A percentile compares a stretch with the other conserved stretches of the same genome.
Conservation (phyloP, 2,888 invertebrate genomes). For the Phanerotoma sp. region DNA sequence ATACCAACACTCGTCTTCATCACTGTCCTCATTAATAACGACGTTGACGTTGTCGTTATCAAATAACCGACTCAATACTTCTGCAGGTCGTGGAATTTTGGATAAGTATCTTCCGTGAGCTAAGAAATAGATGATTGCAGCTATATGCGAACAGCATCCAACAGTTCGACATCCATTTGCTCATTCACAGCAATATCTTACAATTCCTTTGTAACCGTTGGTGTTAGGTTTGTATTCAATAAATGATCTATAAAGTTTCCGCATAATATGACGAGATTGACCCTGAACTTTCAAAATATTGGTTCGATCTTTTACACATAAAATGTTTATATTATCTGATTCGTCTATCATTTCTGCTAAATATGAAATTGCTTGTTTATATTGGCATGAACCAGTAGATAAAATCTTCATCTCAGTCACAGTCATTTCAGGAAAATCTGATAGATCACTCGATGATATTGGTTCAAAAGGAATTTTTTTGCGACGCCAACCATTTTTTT, state of each 20-base stretch:
- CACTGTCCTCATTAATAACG: conserved; percentile 29
- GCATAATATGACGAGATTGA: conserved; percentile 25
- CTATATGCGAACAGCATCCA: conserved; percentile 32
- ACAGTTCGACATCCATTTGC: conserved; percentile 29
- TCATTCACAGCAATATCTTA: conserved; percentile 29
- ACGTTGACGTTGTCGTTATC: conserved; percentile 11
- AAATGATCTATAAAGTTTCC: conserved; percentile 21
- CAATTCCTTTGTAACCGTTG: conserved; percentile 19
- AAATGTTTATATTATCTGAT: conserved; percentile 23
- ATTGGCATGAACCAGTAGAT: conserved; percentile 11
- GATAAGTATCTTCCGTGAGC: conserved; percentile 30
- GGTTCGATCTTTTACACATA: conserved; percentile 28
- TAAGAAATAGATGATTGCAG: conserved; percentile 29
- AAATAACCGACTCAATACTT: conserved; percentile 23
- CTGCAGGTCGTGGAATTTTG: conserved; percentile 29
- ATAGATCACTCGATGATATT: background rate
- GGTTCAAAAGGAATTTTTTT: conserved; percentile 18
- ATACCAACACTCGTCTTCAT: conserved; percentile 22
- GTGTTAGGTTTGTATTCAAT: conserved; percentile 22
- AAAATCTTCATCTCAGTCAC: conserved; percentile 8
- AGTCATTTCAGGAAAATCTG: conserved; percentile 23
- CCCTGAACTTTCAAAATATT: conserved; percentile 30
- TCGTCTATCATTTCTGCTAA: conserved; percentile 33
- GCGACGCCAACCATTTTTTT: conserved; percentile 21
- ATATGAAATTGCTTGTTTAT: conserved; percentile 33